phyloP scores from a whole-genome alignment of 2,888 invertebrate genomes.

The Ectropis crepuscularia region DNA sequence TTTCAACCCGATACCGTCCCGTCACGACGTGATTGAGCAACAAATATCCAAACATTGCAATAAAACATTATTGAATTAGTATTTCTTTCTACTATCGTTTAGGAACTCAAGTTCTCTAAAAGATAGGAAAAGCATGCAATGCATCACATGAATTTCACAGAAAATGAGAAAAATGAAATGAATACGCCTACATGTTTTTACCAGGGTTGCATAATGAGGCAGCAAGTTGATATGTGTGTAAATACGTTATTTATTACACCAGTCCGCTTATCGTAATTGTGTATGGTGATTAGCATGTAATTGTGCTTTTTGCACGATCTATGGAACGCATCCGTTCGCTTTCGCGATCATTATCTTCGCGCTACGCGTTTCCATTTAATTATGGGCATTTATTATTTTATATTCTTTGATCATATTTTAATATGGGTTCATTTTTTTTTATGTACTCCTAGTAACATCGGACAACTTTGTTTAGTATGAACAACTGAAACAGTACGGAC shows the following conservation, averaged over 20 bases:
- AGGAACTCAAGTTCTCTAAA: too few species aligned
- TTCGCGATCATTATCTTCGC: slow-evolving; percentile 34
- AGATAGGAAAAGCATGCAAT: too few species aligned
- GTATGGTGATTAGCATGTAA: slow-evolving; percentile 74
- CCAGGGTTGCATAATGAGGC: neutral
- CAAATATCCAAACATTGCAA: too few species aligned
- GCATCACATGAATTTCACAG: too few species aligned
- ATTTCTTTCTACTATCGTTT: too few species aligned
- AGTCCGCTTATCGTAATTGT: slow-evolving; percentile 60
- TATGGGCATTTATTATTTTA: neutral
- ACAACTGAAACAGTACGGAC: too few species aligned
- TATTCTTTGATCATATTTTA: neutral
- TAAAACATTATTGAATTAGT: too few species aligned
- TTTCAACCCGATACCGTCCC: too few species aligned
- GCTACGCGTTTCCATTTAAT: slow-evolving; percentile 14
- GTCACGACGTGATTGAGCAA: too few species aligned
- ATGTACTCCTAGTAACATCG: too few species aligned
- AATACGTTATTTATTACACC: slow-evolving; percentile 14
- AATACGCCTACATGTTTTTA: neutral
- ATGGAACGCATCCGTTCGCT: slow-evolving; percentile 52
- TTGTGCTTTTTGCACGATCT: slow-evolving; percentile 60
- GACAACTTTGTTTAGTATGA: too few species aligned
- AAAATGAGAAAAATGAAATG: neutral
- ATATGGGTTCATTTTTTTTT: too few species aligned
- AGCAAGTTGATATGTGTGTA: slow-evolving; percentile 7